phyloP scores from a whole-genome alignment of 2,113 vertebrate species.

The Silurus glanis region DNA sequence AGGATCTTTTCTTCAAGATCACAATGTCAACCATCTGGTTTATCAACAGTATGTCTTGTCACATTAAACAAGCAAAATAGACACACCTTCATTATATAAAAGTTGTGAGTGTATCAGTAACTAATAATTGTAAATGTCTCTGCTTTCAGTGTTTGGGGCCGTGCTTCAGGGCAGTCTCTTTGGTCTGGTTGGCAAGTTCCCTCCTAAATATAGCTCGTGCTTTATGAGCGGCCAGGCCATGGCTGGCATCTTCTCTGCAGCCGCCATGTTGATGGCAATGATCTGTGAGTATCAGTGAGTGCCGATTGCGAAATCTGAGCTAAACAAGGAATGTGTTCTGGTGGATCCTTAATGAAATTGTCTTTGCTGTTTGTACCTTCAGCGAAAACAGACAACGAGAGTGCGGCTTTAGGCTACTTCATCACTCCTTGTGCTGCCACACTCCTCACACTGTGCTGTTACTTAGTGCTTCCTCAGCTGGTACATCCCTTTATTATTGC shows the following conservation, averaged over 20 bases:
- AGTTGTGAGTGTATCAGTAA: background rate
- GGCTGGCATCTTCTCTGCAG: constrained; percentile 82
- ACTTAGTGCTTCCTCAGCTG: constrained; percentile 80
- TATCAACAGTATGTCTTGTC: constrained; percentile 83
- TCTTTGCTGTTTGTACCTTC: constrained; percentile 51
- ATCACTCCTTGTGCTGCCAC: constrained; percentile 83
- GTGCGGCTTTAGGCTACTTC: constrained; percentile 83
- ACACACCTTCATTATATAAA: background rate
- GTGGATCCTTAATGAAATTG: background rate
- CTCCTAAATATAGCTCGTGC: constrained; percentile 79
- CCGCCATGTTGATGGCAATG: constrained; percentile 84
- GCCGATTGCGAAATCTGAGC: background rate
- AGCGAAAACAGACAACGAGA: constrained; percentile 72
- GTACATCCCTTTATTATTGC: constrained; percentile 66
- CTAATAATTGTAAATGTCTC: background rate
- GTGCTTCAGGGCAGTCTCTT: constrained; percentile 89
- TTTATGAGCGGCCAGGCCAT: constrained; percentile 93
- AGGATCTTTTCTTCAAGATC: constrained; percentile 79
- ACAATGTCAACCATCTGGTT: constrained; percentile 87
- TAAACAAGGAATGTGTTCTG: no score
- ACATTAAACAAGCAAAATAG: background rate
- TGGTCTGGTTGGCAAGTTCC: constrained; percentile 82
- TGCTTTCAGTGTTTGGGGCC: constrained; percentile 76
- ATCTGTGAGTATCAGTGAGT: constrained; percentile 74
- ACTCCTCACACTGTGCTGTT: constrained; percentile 75